Conservation (phyloP, 2,888 invertebrate genomes). For the Cheilosia pagana region DNA sequence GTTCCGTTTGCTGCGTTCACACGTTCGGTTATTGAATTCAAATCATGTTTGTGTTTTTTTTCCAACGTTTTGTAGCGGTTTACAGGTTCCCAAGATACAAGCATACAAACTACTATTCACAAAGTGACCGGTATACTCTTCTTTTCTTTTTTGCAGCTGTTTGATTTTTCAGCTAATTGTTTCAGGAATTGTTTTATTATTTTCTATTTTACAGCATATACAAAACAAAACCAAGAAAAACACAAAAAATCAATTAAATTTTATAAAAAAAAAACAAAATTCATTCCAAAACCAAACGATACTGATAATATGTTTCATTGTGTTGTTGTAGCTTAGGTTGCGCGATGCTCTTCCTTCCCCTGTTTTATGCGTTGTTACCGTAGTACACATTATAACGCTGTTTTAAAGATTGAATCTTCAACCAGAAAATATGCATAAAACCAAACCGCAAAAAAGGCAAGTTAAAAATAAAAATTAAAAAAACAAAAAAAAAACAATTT, state of each 20-base stretch:
- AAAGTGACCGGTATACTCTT: conserved; percentile 60
- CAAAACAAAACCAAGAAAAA: conserved; percentile 47
- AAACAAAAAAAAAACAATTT: conserved; percentile 62
- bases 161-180: conserved; percentile 74
- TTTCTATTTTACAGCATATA: conserved; percentile 74
- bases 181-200: conserved; percentile 75
- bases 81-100: conserved; percentile 62
- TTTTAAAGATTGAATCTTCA: conserved; percentile 75
- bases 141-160: conserved; percentile 72
- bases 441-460: conserved; percentile 75
- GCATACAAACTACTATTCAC: conserved; percentile 30
- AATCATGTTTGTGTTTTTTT: conserved; percentile 65
- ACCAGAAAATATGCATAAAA: conserved; percentile 75
- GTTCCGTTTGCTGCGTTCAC: neutral
- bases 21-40: conserved; percentile 27
- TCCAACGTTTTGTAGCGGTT: conserved; percentile 65
- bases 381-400: conserved; percentile 74
- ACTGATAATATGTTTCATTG: conserved; percentile 77
- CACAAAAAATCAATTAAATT: conserved; percentile 46
- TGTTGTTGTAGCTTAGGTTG: conserved; percentile 87
- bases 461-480: conserved; percentile 70
- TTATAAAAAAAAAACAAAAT: conserved; percentile 46
- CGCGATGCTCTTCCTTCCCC: conserved; percentile 76
- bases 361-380: conserved; percentile 74
- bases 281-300: conserved; percentile 64